These are phyloP conservation scores for Chymomyza procnemis DNA, from an alignment of 2,888 invertebrate genomes.

Conservation along the genomic window DNA sequence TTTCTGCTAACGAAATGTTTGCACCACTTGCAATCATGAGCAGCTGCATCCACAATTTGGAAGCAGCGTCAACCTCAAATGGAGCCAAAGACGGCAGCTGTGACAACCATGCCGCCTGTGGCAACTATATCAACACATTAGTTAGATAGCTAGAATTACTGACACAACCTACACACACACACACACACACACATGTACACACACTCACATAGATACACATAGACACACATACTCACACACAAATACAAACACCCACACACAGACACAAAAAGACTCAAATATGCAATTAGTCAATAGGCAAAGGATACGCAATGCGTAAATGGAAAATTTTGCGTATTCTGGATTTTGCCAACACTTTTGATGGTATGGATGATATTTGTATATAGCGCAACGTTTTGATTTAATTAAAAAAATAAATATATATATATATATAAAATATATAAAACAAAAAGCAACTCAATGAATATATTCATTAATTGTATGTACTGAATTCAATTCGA, in stretches of 20 bases:
- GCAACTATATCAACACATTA: constrained; percentile 75
- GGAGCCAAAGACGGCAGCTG: constrained; percentile 1
- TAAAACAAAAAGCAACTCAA: constrained; percentile 10
- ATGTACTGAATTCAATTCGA: constrained; percentile 31
- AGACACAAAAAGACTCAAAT: neutral
- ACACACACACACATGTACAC: neutral
- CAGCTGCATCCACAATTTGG: constrained; percentile 28
- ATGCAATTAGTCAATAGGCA: neutral
- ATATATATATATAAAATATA: constrained; percentile 19
- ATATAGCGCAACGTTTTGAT: neutral
- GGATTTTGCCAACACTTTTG: neutral
- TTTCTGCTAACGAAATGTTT: constrained; percentile 45
- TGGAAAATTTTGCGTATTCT: neutral
- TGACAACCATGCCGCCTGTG: constrained; percentile 35
- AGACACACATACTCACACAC: neutral
- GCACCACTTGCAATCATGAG: constrained; percentile 60
- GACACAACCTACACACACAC: constrained; percentile 1
- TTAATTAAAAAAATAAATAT: constrained; percentile 15
- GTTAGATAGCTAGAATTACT: constrained; percentile 68
- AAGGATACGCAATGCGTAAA: neutral
- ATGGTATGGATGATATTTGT: neutral
- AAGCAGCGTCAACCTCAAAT: constrained; percentile 5
- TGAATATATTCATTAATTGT: constrained; percentile 18
- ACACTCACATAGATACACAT: neutral
- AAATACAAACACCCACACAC: neutral